Evolutionary conservation across 1,140 invertebrate species (phyloP), one percentile per base, ranked within the genome.

Genomic region (Lordiphosa collinella): DNA sequence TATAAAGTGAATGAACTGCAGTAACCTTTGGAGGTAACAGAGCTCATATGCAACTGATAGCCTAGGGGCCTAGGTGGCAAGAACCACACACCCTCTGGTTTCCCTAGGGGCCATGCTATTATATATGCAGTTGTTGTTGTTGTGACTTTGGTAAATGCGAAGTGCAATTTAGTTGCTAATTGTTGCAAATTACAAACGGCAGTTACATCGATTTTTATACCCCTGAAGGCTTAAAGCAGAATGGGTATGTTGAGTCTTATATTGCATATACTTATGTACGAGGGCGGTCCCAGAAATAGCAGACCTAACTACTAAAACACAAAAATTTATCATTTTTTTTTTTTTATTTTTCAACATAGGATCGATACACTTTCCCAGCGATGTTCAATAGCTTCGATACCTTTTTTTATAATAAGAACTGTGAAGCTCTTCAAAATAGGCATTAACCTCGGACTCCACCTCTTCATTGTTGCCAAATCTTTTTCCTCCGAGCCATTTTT

Each of bases 81-180:
- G 8, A 70, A 29, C 58, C 58, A 60, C 69, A 57, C 74, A n/a
- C 74, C 51, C 56, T 4, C 44, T 4, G 31, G 22, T 10, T 32
- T 38, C 31, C 51, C 46, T 57, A 18, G 29, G 7, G 13, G 13
- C 9, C 36, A 38, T 72, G 22, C 22, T 6, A 25, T 25, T 25
- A 25, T 25, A 6, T 16, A 48, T 34, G 46, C 46, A 34, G n/a
- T 10, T 22, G n/a, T 46, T 57, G 31, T 50, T 18, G 10, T 37
- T 52, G 31, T 12, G 40, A 54, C 56, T 70, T 44, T 59, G 47
- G 35, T 37, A 48, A 68, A 67, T 41, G 43, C 47, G 43, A 58
- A 57, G 29, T 62, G 76, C 55, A 71, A 57, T 82, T 68, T 57
- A 65, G 51, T 60, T 62, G 76, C 57, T 82, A 82, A 76, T 82